Conservation (phyloP, 2,888 invertebrate species). For the Arenicola marina region DNA sequence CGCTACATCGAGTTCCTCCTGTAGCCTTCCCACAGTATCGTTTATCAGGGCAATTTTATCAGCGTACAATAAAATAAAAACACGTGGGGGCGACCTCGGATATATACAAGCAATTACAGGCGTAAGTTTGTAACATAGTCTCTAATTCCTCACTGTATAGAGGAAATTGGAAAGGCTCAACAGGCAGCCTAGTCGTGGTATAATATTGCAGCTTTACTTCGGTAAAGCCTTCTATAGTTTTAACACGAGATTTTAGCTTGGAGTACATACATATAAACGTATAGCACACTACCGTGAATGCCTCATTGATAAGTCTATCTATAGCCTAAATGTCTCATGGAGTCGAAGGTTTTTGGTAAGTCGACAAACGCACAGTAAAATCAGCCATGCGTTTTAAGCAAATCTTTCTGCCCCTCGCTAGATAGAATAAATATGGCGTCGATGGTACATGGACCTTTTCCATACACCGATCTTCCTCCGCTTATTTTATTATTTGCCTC, state of each 20-base stretch:
- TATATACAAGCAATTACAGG: neutral
- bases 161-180: neutral
- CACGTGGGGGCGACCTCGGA: too few relatives aligned
- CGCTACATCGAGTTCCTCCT: too few relatives aligned
- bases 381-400: neutral
- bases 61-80: too few relatives aligned
- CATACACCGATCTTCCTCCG: neutral
- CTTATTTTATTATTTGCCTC: neutral
- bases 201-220: neutral
- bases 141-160: constrained; percentile 1
- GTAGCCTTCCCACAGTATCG: neutral
- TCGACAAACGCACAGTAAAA: neutral
- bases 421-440: neutral
- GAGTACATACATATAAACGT: too few relatives aligned
- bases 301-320: neutral
- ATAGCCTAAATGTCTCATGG: neutral
- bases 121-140: neutral
- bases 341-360: neutral
- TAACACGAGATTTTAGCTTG: too few relatives aligned
- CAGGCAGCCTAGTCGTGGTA: constrained; percentile 1
- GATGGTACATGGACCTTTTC: neutral
- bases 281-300: neutral
- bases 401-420: neutral
- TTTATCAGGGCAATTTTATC: too few relatives aligned
- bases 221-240: neutral